These are phyloP conservation scores for Bubo blakistoni DNA, from an alignment of 2,113 vertebrate species.

Conservation along the genomic window DNA sequence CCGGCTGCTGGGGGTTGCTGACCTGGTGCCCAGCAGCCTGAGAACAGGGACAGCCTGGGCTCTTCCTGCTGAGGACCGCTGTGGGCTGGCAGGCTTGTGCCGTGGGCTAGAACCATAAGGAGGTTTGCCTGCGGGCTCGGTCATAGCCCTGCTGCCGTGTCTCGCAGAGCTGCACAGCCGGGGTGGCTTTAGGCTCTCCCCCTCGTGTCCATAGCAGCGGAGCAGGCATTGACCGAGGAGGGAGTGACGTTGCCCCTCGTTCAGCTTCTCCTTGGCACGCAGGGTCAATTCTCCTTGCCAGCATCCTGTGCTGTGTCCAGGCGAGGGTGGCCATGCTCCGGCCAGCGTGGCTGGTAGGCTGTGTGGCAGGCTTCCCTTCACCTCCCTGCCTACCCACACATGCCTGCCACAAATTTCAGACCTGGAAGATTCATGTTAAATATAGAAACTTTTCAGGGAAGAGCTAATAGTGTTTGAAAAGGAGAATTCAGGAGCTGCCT, in stretches of 20 bases:
- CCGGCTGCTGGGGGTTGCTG: neutral
- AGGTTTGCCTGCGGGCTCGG: neutral
- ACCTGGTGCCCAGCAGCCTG: neutral
- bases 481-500: conserved; percentile 19
- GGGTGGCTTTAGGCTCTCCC: neutral
- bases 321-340: accelerated
- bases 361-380: neutral
- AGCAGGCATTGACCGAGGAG: neutral
- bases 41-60: neutral
- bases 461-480: neutral
- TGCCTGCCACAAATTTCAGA: neutral
- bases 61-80: neutral
- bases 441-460: conserved; percentile 7
- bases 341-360: accelerated
- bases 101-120: neutral
- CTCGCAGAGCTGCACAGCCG: neutral
- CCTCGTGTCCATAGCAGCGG: neutral
- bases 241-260: accelerated
- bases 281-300: neutral
- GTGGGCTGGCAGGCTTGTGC: neutral
- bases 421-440: neutral
- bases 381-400: neutral
- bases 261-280: neutral
- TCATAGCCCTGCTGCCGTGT: accelerated
- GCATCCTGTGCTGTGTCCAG: neutral